These are phyloP conservation scores for Archivesica marissinica DNA, from an alignment of 1,140 invertebrate species.

Conservation along the genomic window DNA sequence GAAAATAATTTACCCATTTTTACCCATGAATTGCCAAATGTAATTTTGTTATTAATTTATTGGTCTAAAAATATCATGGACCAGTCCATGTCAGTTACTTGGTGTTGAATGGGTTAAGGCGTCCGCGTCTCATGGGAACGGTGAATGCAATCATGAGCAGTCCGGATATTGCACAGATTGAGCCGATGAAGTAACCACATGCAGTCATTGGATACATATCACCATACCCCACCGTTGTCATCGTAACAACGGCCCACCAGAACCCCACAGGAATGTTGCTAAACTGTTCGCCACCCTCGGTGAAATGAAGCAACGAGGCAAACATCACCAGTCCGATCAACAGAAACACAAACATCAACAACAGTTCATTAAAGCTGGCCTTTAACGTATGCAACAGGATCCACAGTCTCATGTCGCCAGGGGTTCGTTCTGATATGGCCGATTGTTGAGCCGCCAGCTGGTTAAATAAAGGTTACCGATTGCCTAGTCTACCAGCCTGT, in stretches of 20 bases:
- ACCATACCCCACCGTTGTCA: constrained; percentile 98
- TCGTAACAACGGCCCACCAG: constrained; percentile 99
- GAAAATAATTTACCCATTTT: too few relatives aligned
- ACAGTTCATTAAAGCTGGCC: constrained; percentile 99
- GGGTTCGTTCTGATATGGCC: too few relatives aligned
- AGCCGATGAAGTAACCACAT: constrained; percentile 92
- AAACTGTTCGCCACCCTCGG: constrained; percentile 88
- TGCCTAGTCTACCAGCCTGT: too few relatives aligned
- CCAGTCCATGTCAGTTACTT: too few relatives aligned
- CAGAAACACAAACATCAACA: constrained; percentile 89
- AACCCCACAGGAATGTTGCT: constrained; percentile 98
- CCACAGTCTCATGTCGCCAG: too few relatives aligned
- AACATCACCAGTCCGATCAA: constrained; percentile 82
- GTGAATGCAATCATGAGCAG: constrained; percentile 98
- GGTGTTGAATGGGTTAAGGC: too few relatives aligned
- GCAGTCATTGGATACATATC: constrained; percentile 90
- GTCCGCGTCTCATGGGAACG: too few relatives aligned
- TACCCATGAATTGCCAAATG: too few relatives aligned
- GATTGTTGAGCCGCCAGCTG: too few relatives aligned
- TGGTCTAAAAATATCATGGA: too few relatives aligned
- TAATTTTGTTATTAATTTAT: too few relatives aligned
- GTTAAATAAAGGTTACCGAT: too few relatives aligned
- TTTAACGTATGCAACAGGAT: constrained; percentile 98
- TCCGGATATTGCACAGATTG: constrained; percentile 97
- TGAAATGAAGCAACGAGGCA: constrained; percentile 80